phyloP scores from a whole-genome alignment of 2,888 invertebrate species.

The Platycnemis pennipes region DNA sequence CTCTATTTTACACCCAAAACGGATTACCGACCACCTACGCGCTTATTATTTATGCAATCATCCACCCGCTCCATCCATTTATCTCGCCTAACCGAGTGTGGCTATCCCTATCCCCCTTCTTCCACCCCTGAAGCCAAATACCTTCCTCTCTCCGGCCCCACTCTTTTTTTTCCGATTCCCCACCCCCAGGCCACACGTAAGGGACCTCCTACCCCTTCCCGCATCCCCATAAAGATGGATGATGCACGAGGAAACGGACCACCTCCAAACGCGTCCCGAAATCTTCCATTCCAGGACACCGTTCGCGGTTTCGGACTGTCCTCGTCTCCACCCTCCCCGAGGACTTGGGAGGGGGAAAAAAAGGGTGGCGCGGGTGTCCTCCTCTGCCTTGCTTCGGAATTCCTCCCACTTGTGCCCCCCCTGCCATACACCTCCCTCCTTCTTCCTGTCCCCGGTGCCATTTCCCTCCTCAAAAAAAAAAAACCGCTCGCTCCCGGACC shows the following conservation, averaged over 20 bases:
- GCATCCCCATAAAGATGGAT: too few species aligned
- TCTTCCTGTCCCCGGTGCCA: not conserved
- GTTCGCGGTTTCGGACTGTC: not conserved
- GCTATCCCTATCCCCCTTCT: not conserved
- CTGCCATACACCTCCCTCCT: not conserved
- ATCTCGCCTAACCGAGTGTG: not conserved
- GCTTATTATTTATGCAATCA: slow-evolving; percentile 16
- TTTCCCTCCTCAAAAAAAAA: not conserved
- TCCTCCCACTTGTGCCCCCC: not conserved
- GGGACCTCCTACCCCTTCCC: too few species aligned
- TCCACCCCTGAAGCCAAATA: too few species aligned
- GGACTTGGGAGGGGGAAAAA: not conserved
- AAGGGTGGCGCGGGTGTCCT: not conserved
- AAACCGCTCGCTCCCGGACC: not conserved
- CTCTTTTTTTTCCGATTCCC: too few species aligned
- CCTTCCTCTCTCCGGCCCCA: too few species aligned
- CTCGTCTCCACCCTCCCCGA: not conserved
- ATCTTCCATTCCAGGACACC: not conserved
- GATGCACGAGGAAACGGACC: too few species aligned
- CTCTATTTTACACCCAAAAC: not conserved
- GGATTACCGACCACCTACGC: not conserved
- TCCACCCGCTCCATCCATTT: not conserved
- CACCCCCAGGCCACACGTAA: too few species aligned
- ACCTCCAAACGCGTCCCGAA: not conserved
- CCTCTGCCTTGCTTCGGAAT: not conserved